A percentile compares a stretch with the other conserved stretches of the same genome.
phyloP scores from a whole-genome alignment of 2,797 vertebrate species.

The Coregonus sp. region DNA sequence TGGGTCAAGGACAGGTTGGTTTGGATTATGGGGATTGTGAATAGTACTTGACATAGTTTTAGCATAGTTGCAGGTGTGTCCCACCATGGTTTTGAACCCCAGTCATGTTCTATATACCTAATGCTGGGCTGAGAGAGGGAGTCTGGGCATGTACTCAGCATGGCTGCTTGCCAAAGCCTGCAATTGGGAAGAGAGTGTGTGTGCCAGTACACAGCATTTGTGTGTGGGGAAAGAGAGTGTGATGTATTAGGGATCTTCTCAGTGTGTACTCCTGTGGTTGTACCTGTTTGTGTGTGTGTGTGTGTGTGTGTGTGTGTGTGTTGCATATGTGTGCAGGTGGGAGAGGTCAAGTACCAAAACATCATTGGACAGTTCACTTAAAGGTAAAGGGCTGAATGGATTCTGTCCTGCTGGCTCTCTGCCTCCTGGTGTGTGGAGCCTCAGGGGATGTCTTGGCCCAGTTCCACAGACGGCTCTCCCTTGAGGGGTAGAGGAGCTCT shows the following conservation, averaged over 20 bases:
- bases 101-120: not conserved
- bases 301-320: too few relatives aligned
- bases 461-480: slow-evolving; percentile 57
- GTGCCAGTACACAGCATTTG: too few relatives aligned
- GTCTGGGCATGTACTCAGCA: not conserved
- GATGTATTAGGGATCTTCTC: too few relatives aligned
- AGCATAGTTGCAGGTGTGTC: not conserved
- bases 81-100: not conserved
- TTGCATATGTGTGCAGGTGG: too few relatives aligned
- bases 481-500: slow-evolving; percentile 49
- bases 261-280: too few relatives aligned
- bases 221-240: too few relatives aligned
- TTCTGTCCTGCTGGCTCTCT: slow-evolving; percentile 14
- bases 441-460: slow-evolving; percentile 49
- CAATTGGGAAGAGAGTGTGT: slow-evolving; percentile 47
- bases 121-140: not conserved
- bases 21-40: not conserved
- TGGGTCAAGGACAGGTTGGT: not conserved
- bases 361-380: too few relatives aligned
- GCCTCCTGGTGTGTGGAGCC: slow-evolving; percentile 39
- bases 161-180: not conserved
- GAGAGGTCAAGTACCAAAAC: too few relatives aligned
- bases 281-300: too few relatives aligned
- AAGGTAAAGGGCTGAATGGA: not conserved
- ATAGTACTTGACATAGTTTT: not conserved